Percentiles rank a stretch among this genome's conserved stretches.
Conservation (phyloP, 2,113 vertebrate species). For the Theristicus caerulescens region DNA sequence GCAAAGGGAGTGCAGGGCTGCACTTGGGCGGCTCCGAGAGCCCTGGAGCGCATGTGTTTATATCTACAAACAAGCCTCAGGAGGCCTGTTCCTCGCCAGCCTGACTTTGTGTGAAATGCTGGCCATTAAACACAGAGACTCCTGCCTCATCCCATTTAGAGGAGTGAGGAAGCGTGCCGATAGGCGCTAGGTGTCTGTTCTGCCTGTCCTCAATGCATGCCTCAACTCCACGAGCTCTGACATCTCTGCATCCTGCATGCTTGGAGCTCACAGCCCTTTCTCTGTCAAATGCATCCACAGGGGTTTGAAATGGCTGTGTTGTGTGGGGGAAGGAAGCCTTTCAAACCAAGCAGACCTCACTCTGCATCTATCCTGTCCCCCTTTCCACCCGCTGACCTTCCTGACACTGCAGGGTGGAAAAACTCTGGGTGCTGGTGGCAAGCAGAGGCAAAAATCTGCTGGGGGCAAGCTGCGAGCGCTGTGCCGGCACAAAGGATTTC, state of each 20-base stretch:
- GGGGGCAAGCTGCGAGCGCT: background rate
- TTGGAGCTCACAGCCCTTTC: background rate
- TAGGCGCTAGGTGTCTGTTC: background rate
- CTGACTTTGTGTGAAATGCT: background rate
- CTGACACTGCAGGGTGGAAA: background rate
- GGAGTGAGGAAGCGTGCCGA: background rate
- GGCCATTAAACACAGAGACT: background rate
- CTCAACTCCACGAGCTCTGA: background rate
- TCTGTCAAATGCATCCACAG: background rate
- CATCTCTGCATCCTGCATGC: slow-evolving; percentile 5
- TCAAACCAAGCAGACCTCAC: background rate
- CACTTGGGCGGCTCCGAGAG: background rate
- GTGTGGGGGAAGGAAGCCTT: background rate
- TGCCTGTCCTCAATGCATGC: background rate
- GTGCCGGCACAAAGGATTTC: background rate
- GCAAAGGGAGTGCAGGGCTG: background rate
- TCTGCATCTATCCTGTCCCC: background rate
- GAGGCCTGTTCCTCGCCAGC: background rate
- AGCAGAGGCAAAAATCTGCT: background rate
- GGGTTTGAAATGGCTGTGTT: background rate
- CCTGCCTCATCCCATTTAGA: background rate
- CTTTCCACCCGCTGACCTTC: background rate
- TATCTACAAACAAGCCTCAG: background rate
- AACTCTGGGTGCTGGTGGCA: background rate
- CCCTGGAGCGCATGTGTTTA: background rate